Evolutionary conservation across 2,113 vertebrate species (phyloP), one percentile per base, ranked within the genome.

Genomic region (Platanista minor): DNA sequence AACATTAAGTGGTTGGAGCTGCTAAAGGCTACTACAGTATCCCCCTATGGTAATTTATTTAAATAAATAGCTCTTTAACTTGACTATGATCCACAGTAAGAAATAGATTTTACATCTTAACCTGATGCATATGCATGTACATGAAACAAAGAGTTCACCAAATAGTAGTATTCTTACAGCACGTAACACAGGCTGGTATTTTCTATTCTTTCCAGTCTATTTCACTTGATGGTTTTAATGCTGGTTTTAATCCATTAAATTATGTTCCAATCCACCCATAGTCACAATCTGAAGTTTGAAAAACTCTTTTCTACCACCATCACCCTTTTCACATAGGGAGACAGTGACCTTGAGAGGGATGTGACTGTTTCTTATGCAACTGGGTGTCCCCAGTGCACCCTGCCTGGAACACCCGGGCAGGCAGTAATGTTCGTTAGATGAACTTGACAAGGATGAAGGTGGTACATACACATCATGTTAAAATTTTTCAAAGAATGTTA

Each of bases 1-100:
- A 27, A 61, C 75, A 39, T 4, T 10, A 12, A 72, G 54, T 31
- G 71, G 33, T 3, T 6, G 21, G 12, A 93, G 27, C 14, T 18
- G 1, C 36, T 1, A 25, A 57, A 57, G 3, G 10, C 29, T 33
- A 1, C 33, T 29, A 0, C 23, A 0, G 10, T 17, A 9, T 20
- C 67, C 21, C 15, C 54, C 11, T 0, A 6, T 4, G 5, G 25
- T n/a, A 4, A 17, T 67, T 77, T 81, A 81, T 33, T 31, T n/a
- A 11, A 23, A 36, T 11, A 5, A 8, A 1, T 52, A 6, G 41
- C 33, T 89, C 81, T 77, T 67, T 27, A 13, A 46, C 59, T 46
- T 80, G 27, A 46, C 46, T 39, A 0, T 17, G 39, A 17, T 21
- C 66, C 54, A 3, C 17, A 15, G 43, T 20, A 36, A 67, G n/a